These are phyloP conservation scores for Pseudanteris insignis DNA, from an alignment of 2,888 invertebrate genomes.

Conservation along the genomic window DNA sequence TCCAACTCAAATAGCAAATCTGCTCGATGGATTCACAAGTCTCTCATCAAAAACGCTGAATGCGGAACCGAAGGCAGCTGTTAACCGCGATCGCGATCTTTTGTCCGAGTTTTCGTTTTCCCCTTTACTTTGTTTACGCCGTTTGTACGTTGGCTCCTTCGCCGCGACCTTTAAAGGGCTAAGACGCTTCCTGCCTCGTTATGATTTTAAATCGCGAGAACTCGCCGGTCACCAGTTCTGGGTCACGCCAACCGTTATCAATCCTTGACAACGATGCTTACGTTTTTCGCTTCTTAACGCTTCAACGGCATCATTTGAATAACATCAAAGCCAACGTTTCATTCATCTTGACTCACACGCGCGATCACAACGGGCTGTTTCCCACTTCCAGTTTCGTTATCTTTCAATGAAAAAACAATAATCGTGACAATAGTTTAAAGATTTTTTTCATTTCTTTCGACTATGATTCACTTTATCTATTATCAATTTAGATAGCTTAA, in stretches of 20 bases:
- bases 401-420: too few species aligned
- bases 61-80: constrained; percentile 47
- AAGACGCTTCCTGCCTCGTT: constrained; percentile 45
- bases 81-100: constrained; percentile 43
- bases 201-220: constrained; percentile 50
- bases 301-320: neutral
- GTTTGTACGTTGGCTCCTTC: constrained; percentile 44
- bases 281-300: neutral
- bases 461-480: too few species aligned
- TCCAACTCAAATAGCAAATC: neutral
- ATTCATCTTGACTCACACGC: too few species aligned
- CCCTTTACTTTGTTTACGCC: constrained; percentile 40
- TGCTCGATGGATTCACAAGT: constrained; percentile 18
- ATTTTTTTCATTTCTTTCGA: too few species aligned
- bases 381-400: too few species aligned
- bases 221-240: constrained; percentile 42
- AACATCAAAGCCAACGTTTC: too few species aligned
- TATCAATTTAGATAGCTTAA: too few species aligned
- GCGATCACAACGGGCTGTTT: too few species aligned
- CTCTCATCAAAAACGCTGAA: constrained; percentile 34
- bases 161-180: constrained; percentile 51
- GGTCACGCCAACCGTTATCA: constrained; percentile 55
- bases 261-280: neutral
- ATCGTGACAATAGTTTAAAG: too few species aligned
- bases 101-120: constrained; percentile 45